phyloP scores from a whole-genome alignment of 2,888 invertebrate species.

The Luperina testacea region DNA sequence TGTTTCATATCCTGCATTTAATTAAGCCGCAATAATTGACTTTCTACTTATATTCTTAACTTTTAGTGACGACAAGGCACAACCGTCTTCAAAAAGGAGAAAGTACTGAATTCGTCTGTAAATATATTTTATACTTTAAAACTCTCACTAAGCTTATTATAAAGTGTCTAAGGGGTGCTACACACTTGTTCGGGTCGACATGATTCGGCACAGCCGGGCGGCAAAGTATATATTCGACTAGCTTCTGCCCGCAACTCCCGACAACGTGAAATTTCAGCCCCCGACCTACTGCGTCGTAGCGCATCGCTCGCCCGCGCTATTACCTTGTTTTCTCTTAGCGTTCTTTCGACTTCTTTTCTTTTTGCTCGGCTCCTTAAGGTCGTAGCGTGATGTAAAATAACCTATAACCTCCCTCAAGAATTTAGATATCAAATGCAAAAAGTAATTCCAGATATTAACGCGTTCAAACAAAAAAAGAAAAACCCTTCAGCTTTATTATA shows the following conservation, averaged over 20 bases:
- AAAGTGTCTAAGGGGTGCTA: background rate
- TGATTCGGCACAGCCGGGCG: background rate
- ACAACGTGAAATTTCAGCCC: background rate
- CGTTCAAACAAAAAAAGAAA: background rate
- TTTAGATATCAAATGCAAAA: background rate
- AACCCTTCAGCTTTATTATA: background rate
- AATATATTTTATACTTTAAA: slow-evolving; percentile 18
- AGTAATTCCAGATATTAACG: too few species aligned
- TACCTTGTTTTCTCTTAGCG: background rate
- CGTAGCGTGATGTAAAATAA: too few species aligned
- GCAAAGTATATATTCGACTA: background rate
- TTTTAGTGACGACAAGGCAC: slow-evolving; percentile 11
- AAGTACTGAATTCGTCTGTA: slow-evolving; percentile 25
- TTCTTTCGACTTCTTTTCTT: background rate
- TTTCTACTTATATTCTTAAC: slow-evolving; percentile 12
- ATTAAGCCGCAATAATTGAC: slow-evolving; percentile 40
- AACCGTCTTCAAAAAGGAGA: slow-evolving; percentile 17
- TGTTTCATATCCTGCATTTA: slow-evolving; percentile 43
- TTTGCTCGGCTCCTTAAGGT: background rate
- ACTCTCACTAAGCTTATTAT: slow-evolving; percentile 18
- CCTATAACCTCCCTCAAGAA: background rate
- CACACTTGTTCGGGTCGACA: background rate
- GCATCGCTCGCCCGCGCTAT: background rate
- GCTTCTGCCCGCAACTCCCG: background rate
- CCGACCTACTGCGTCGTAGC: background rate